A percentile compares a stretch with the other conserved stretches of the same genome.
Conservation (phyloP, 1,140 invertebrate genomes). For the Galleria mellonella region DNA sequence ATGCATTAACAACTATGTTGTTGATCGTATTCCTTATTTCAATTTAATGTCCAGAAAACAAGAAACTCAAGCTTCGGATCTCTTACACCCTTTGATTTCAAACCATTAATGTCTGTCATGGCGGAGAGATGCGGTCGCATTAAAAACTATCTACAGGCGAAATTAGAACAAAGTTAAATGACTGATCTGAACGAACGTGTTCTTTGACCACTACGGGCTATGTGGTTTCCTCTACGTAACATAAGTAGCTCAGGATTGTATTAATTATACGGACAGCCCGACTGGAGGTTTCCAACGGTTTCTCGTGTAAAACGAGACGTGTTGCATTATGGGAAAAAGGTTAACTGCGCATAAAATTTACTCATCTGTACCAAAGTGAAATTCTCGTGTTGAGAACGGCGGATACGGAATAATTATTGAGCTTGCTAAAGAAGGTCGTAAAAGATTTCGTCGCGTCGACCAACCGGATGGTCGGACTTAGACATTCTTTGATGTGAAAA, state of each 20-base stretch:
- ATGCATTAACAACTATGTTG: too few relatives aligned
- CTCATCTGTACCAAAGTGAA: slow-evolving; percentile 14
- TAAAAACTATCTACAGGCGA: slow-evolving; percentile 14
- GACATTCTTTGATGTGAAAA: too few relatives aligned
- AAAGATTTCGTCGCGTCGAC: neutral
- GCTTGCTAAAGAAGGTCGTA: neutral
- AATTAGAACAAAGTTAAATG: slow-evolving; percentile 43
- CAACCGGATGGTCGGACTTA: too few relatives aligned
- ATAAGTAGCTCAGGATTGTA: slow-evolving; percentile 60
- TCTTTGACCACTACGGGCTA: slow-evolving; percentile 31
- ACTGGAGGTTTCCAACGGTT: slow-evolving; percentile 54
- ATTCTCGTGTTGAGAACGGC: slow-evolving; percentile 9
- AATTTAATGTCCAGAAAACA: too few relatives aligned
- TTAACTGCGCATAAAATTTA: slow-evolving; percentile 41
- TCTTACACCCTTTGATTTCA: slow-evolving; percentile 5
- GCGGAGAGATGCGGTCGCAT: slow-evolving; percentile 7
- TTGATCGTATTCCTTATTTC: too few relatives aligned
- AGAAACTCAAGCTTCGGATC: too few relatives aligned
- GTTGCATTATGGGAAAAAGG: slow-evolving; percentile 47
- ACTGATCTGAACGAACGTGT: slow-evolving; percentile 28
- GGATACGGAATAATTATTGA: slow-evolving; percentile 1
- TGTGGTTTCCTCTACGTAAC: slow-evolving; percentile 49
- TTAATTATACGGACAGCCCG: slow-evolving; percentile 50
- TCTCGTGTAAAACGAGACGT: slow-evolving; percentile 61
- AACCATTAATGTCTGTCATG: slow-evolving; percentile 16